A percentile compares a stretch with the other conserved stretches of the same genome.
phyloP scores from a whole-genome alignment of 2,888 invertebrate genomes.

The Calliphora vomitoria region DNA sequence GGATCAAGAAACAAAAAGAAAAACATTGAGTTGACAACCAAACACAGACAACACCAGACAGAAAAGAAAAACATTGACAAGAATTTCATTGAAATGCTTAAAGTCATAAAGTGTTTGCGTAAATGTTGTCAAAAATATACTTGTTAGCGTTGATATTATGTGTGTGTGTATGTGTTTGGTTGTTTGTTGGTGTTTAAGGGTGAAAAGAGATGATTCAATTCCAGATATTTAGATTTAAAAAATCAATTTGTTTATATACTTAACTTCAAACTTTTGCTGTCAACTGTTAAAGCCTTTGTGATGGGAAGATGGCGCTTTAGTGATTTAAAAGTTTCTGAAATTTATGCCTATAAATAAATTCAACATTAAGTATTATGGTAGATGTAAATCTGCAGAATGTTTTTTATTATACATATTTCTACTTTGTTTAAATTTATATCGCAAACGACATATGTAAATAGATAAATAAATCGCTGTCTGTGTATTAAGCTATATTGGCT shows the following conservation, averaged over 20 bases:
- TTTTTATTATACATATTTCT: too few species aligned
- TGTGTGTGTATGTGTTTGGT: neutral
- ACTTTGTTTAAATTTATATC: too few species aligned
- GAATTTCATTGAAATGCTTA: constrained; percentile 5
- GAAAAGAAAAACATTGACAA: neutral
- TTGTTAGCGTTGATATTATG: neutral
- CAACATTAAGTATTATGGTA: neutral
- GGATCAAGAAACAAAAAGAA: neutral
- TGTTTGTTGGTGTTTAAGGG: neutral
- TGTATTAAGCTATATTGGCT: too few species aligned
- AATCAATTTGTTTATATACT: constrained; percentile 17
- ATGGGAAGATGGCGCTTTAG: neutral
- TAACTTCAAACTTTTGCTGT: neutral
- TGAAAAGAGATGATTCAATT: constrained; percentile 1
- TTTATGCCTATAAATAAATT: neutral
- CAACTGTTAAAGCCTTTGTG: neutral
- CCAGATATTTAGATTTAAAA: constrained; percentile 7
- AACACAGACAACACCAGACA: neutral
- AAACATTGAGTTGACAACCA: constrained; percentile 13
- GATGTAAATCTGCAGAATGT: too few species aligned
- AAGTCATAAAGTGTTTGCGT: constrained; percentile 32
- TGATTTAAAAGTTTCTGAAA: neutral
- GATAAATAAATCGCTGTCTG: too few species aligned
- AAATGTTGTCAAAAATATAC: constrained; percentile 12
- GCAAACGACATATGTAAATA: too few species aligned